These are phyloP conservation scores for Oplegnathus fasciatus DNA, from an alignment of 2,113 vertebrate genomes.

Conservation along the genomic window DNA sequence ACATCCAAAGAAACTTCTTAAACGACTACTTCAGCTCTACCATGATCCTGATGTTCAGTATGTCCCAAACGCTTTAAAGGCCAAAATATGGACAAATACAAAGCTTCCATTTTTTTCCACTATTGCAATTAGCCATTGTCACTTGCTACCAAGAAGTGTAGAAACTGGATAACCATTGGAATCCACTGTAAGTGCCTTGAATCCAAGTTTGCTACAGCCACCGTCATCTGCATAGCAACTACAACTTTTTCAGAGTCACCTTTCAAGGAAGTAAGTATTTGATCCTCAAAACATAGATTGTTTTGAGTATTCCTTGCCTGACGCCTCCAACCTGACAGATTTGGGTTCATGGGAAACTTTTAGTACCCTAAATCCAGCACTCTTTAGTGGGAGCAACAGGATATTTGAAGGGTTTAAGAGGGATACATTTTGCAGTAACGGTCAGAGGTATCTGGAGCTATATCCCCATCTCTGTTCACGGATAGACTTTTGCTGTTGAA, in stretches of 20 bases:
- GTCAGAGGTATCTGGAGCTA: not conserved
- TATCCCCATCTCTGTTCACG: not conserved
- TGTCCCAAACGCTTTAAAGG: not conserved
- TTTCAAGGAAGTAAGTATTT: too few species aligned
- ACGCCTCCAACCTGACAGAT: too few species aligned
- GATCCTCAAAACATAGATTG: too few species aligned
- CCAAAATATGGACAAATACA: not conserved
- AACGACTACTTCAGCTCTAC: not conserved
- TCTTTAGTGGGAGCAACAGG: not conserved
- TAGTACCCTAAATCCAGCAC: not conserved
- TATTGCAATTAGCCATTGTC: not conserved
- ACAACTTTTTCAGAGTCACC: too few species aligned
- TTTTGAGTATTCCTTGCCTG: too few species aligned
- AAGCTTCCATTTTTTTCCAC: not conserved
- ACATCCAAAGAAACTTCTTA: not conserved
- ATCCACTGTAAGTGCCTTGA: too few species aligned
- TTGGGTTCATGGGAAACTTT: too few species aligned
- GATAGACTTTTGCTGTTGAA: not conserved
- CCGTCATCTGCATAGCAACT: too few species aligned
- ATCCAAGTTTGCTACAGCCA: too few species aligned
- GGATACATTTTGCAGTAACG: not conserved
- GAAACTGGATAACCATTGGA: not conserved
- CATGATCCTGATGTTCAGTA: not conserved
- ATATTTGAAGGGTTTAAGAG: not conserved
- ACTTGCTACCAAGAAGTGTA: not conserved